Percentiles rank a stretch among this genome's conserved stretches.
Evolutionary conservation across 2,113 vertebrate species (phyloP).

Genomic region (Eptesicus fuscus): DNA sequence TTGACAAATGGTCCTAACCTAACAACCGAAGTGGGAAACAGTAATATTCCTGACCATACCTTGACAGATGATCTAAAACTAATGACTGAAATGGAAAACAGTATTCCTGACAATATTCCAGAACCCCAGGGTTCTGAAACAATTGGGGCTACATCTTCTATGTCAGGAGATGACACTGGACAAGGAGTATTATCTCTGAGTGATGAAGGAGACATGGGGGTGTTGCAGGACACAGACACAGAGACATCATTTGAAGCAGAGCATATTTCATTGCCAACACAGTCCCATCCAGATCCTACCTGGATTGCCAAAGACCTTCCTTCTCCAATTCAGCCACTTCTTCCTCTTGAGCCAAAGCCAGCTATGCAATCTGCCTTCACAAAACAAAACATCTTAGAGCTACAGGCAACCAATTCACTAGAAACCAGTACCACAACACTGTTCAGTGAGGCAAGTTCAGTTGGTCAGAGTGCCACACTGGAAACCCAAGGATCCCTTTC

Average conservation of each 20-base stretch:
- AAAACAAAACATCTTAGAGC: constrained; percentile 1
- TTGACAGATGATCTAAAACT: constrained; percentile 39
- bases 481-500: constrained; percentile 5
- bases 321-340: not conserved
- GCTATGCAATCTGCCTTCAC: not conserved
- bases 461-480: not conserved
- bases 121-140: constrained; percentile 44
- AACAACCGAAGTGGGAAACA: constrained; percentile 40
- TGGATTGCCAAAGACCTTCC: not conserved
- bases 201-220: constrained; percentile 50
- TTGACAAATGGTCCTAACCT: constrained; percentile 38
- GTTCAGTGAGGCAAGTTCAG: not conserved
- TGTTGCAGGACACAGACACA: constrained; percentile 25
- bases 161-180: constrained; percentile 16
- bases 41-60: not conserved
- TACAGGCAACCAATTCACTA: not conserved
- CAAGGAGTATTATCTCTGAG: constrained; percentile 58
- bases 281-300: not conserved
- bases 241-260: constrained; percentile 56
- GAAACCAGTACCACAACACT: not conserved
- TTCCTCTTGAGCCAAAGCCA: not conserved
- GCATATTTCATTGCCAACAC: not conserved
- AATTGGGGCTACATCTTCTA: not conserved
- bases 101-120: not conserved
- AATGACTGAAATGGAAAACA: constrained; percentile 41